These are phyloP conservation scores for Drosophila nigrodunni DNA, from an alignment of 1,140 invertebrate genomes.

Conservation along the genomic window DNA sequence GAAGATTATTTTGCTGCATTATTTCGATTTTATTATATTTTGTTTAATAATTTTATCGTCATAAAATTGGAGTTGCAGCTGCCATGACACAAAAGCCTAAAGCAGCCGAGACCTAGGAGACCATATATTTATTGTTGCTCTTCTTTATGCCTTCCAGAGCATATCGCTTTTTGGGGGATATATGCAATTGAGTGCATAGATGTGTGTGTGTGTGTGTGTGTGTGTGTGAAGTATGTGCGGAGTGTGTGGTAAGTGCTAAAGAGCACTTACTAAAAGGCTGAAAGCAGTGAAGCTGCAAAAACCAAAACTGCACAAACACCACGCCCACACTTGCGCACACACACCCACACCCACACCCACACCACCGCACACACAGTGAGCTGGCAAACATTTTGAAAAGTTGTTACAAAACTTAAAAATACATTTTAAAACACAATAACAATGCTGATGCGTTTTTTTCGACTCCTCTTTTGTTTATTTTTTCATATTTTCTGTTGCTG, in stretches of 20 bases:
- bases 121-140: slow-evolving; percentile 8
- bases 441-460: slow-evolving; percentile 31
- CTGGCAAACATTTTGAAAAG: slow-evolving; percentile 47
- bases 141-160: neutral
- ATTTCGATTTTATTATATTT: slow-evolving; percentile 21
- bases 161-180: slow-evolving; percentile 3
- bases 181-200: neutral
- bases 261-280: slow-evolving; percentile 50
- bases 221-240: slow-evolving; percentile 11
- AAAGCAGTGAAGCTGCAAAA: slow-evolving; percentile 51
- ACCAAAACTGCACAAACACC: slow-evolving; percentile 29
- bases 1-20: slow-evolving; percentile 5
- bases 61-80: slow-evolving; percentile 23
- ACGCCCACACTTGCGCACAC: slow-evolving; percentile 11
- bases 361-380: neutral
- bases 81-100: slow-evolving; percentile 16
- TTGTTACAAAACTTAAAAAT: slow-evolving; percentile 61
- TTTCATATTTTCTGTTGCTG: slow-evolving; percentile 5
- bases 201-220: slow-evolving; percentile 21
- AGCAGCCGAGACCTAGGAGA: neutral
- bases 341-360: slow-evolving; percentile 6
- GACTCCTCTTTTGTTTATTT: neutral
- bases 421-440: slow-evolving; percentile 55
- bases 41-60: slow-evolving; percentile 22
- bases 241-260: slow-evolving; percentile 46